Percentiles rank a stretch among this genome's conserved stretches.
Evolutionary conservation across 2,797 vertebrate species (phyloP).

Genomic region (Gorsachius magnificus): DNA sequence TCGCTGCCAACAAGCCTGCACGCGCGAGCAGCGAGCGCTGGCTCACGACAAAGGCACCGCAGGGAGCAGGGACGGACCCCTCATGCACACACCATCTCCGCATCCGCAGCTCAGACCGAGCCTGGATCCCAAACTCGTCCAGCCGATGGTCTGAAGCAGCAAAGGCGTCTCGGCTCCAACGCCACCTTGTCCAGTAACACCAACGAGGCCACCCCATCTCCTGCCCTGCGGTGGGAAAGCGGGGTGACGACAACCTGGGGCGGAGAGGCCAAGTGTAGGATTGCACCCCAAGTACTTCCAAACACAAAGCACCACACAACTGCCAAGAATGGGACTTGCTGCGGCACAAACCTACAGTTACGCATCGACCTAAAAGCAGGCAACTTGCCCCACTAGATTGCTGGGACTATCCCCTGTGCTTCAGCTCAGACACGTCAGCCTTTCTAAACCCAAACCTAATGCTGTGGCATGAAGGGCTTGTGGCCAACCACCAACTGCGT

Average conservation of each 20-base stretch:
- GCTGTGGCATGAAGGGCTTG: not conserved
- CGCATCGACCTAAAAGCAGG: not conserved
- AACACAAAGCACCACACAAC: fast-evolving
- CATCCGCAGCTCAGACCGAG: too few species aligned
- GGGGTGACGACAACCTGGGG: not conserved
- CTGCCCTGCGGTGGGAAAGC: not conserved
- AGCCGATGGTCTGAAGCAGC: not conserved
- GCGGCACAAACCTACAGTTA: not conserved
- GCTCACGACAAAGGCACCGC: not conserved
- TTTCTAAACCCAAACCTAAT: too few species aligned
- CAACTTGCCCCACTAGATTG: not conserved
- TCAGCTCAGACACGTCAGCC: not conserved
- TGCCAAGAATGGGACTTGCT: not conserved
- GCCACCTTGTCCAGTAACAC: not conserved
- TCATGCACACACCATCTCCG: not conserved
- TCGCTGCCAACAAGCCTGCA: not conserved
- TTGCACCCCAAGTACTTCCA: not conserved
- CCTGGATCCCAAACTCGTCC: not conserved
- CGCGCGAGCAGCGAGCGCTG: fast-evolving
- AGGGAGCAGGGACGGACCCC: not conserved
- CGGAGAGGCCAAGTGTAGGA: not conserved
- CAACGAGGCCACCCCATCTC: not conserved
- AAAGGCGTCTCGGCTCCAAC: not conserved
- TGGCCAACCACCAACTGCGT: not conserved
- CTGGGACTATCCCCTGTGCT: fast-evolving